A percentile compares a stretch with the other conserved stretches of the same genome.
These are phyloP conservation scores for Lepas anatifera DNA, from an alignment of 2,888 invertebrate genomes.

Conservation along the genomic window DNA sequence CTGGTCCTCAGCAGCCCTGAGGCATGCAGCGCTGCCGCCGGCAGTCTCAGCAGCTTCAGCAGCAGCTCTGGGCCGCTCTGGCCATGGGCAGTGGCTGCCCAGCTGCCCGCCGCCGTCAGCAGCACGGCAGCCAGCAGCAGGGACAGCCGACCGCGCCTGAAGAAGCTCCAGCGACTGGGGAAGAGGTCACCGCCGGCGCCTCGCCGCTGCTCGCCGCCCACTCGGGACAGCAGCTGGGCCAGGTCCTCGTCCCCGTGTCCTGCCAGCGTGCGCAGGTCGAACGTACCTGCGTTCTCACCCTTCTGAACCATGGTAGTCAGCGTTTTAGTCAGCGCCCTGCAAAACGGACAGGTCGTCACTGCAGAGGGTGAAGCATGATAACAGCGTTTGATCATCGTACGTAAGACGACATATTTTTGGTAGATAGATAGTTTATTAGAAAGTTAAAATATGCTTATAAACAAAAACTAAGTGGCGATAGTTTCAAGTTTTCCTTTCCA, in stretches of 20 bases:
- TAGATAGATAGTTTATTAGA: no score
- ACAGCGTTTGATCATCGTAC: no score
- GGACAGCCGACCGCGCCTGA: not conserved
- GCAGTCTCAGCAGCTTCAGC: not conserved
- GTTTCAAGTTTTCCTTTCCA: no score
- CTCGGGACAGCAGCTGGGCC: not conserved
- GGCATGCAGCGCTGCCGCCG: not conserved
- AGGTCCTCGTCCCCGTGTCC: not conserved
- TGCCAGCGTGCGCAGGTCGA: not conserved
- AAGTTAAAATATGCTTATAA: no score
- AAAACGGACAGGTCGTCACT: no score
- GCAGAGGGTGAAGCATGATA: no score
- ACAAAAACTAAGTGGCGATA: no score
- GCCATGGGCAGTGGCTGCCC: not conserved
- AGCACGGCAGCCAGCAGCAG: conserved; percentile 3
- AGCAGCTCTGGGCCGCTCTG: not conserved
- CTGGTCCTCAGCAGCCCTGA: not conserved
- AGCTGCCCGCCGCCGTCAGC: not conserved
- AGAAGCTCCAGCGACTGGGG: conserved; percentile 3
- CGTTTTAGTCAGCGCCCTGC: conserved; percentile 3
- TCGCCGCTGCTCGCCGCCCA: no score
- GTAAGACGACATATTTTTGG: no score
- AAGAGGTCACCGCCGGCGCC: not conserved
- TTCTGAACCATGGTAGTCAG: not conserved
- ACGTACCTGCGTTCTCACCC: not conserved